Conservation (phyloP, 2,113 vertebrate species). For the Axis porcinus region DNA sequence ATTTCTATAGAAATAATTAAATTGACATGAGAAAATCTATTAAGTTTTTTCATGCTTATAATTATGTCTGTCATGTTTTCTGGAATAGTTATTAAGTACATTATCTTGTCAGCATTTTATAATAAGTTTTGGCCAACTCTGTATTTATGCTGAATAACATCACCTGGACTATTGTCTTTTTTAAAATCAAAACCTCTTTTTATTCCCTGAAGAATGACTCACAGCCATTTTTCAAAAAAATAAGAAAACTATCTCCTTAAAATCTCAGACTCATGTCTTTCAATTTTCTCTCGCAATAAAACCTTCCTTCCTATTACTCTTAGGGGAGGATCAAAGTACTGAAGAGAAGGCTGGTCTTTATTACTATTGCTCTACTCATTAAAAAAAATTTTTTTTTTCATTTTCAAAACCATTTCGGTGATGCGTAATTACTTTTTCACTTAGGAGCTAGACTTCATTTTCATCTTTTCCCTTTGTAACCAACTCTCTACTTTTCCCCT, state of each 20-base stretch:
- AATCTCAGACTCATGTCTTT: not conserved
- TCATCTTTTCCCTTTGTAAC: not conserved
- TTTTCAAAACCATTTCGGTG: not conserved
- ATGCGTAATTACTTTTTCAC: not conserved
- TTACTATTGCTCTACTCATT: not conserved
- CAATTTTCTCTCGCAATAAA: not conserved
- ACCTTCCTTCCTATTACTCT: not conserved
- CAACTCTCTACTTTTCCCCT: not conserved
- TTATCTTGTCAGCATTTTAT: constrained; percentile 1
- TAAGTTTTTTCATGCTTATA: not conserved
- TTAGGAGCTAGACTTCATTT: not conserved
- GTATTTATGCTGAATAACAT: not conserved
- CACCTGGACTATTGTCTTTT: not conserved
- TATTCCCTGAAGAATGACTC: not conserved
- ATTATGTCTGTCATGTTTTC: not conserved
- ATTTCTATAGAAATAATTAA: constrained; percentile 1
- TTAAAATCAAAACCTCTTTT: not conserved
- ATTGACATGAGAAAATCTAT: not conserved
- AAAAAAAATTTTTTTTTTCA: not conserved
- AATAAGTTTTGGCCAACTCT: not conserved
- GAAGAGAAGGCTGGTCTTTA: not conserved
- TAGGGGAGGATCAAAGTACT: not conserved
- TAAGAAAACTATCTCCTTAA: not conserved
- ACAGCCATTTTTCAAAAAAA: not conserved
- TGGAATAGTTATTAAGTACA: not conserved